Evolutionary conservation across 2,113 vertebrate genomes (phyloP).

Genomic region (Onychostoma macrolepis): DNA sequence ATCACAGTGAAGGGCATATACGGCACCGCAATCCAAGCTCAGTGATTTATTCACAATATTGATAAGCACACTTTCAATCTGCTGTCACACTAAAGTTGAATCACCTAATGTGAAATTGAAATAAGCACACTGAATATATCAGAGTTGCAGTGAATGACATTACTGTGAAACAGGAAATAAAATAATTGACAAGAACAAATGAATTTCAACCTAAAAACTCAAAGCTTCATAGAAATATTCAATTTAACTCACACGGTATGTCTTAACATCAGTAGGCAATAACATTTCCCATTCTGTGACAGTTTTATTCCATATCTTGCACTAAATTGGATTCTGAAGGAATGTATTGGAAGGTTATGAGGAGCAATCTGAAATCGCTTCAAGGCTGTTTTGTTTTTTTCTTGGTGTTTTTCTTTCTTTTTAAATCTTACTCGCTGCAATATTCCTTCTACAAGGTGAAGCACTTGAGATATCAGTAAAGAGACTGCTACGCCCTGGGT

Average conservation of each 20-base stretch:
- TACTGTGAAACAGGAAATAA: not conserved
- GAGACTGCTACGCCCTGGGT: constrained; percentile 52
- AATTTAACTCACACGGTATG: constrained; percentile 24
- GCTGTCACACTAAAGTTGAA: not conserved
- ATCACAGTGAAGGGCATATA: constrained; percentile 14
- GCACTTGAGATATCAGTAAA: constrained; percentile 59
- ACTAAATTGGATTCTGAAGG: constrained; percentile 53
- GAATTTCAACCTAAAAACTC: not conserved
- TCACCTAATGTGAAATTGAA: constrained; percentile 27
- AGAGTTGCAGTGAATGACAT: not conserved
- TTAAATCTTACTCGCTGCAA: constrained; percentile 48
- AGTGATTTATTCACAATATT: constrained; percentile 18
- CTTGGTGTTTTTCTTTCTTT: constrained; percentile 59
- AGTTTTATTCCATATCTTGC: constrained; percentile 52
- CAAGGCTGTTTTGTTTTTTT: constrained; percentile 56
- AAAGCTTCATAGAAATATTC: constrained; percentile 31
- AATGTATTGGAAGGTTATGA: constrained; percentile 35
- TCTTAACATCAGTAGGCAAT: constrained; percentile 30
- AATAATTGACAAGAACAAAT: constrained; percentile 12
- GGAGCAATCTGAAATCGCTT: constrained; percentile 44
- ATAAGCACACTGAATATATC: constrained; percentile 6
- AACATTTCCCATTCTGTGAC: constrained; percentile 36
- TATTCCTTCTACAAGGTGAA: constrained; percentile 58
- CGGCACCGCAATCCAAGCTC: not conserved
- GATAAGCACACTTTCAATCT: not conserved